Evolutionary conservation across 2,888 invertebrate species (phyloP).

Genomic region (Stictocephala bisonia): DNA sequence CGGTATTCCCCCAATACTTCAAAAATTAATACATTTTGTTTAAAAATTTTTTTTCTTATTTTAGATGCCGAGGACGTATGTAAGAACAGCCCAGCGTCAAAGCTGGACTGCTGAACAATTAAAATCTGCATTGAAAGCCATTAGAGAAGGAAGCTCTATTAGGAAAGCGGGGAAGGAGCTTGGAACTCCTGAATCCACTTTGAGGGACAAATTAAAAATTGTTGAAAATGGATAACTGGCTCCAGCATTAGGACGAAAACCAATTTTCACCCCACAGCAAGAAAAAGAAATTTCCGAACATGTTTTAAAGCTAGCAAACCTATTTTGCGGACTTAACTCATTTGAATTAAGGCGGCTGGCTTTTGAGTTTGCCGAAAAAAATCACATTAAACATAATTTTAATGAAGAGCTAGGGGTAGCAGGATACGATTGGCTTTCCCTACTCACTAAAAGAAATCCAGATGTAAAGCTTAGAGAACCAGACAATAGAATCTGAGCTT

Average conservation of each 20-base stretch:
- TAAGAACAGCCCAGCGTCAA: too few relatives aligned
- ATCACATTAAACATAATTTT: conserved; percentile 50
- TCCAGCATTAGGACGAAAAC: too few relatives aligned
- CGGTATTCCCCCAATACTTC: too few relatives aligned
- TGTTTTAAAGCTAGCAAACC: conserved; percentile 31
- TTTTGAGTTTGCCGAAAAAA: conserved; percentile 40
- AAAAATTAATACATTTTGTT: too few relatives aligned
- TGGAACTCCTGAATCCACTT: conserved; percentile 26
- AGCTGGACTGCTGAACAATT: too few relatives aligned
- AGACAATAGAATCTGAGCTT: conserved; percentile 58
- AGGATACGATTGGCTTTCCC: conserved; percentile 54
- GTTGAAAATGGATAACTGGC: too few relatives aligned
- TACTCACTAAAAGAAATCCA: too few relatives aligned
- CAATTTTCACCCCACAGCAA: conserved; percentile 41
- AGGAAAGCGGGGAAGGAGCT: conserved; percentile 16
- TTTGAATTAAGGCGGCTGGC: conserved; percentile 39
- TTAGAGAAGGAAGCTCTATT: not conserved
- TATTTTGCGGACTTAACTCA: conserved; percentile 46
- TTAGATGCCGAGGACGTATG: too few relatives aligned
- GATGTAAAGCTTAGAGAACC: conserved; percentile 57
- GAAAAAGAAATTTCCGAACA: conserved; percentile 42
- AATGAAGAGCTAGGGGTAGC: conserved; percentile 40
- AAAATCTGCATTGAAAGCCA: too few relatives aligned
- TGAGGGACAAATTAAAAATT: conserved; percentile 28
- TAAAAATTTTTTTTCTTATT: too few relatives aligned